A percentile compares a stretch with the other conserved stretches of the same genome.
phyloP scores from a whole-genome alignment of 1,140 invertebrate genomes.

The Lucilia sericata region DNA sequence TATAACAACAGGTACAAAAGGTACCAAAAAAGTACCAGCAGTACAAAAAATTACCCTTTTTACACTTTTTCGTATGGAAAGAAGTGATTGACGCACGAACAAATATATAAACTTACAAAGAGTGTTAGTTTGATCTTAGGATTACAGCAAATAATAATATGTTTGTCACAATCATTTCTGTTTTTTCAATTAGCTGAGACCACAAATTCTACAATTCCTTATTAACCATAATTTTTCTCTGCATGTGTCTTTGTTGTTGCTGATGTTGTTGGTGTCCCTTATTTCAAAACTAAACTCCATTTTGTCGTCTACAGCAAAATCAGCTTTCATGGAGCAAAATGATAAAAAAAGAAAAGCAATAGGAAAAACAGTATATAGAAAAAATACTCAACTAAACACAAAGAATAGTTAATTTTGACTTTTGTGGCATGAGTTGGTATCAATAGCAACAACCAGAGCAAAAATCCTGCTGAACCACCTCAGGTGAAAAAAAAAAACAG shows the following conservation, averaged over 20 bases:
- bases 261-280: not conserved
- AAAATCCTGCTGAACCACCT: not conserved
- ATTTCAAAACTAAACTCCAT: not conserved
- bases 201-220: too few species aligned
- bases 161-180: too few species aligned
- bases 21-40: too few species aligned
- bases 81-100: too few species aligned
- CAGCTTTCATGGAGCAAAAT: not conserved
- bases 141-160: too few species aligned
- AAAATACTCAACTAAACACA: not conserved
- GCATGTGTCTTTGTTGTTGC: not conserved
- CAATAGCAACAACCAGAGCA: conserved; percentile 8
- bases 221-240: not conserved
- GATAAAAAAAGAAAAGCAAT: not conserved
- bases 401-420: conserved; percentile 3
- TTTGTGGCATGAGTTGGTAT: not conserved
- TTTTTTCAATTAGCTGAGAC: too few species aligned
- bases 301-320: not conserved
- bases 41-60: too few species aligned
- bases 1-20: too few species aligned
- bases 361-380: not conserved
- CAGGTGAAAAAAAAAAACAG: not conserved
- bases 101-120: too few species aligned
- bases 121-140: too few species aligned
- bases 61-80: too few species aligned